Percentiles rank a stretch among this genome's conserved stretches.
Conservation (phyloP, 2,888 invertebrate species). For the Camptogramma bilineatum region DNA sequence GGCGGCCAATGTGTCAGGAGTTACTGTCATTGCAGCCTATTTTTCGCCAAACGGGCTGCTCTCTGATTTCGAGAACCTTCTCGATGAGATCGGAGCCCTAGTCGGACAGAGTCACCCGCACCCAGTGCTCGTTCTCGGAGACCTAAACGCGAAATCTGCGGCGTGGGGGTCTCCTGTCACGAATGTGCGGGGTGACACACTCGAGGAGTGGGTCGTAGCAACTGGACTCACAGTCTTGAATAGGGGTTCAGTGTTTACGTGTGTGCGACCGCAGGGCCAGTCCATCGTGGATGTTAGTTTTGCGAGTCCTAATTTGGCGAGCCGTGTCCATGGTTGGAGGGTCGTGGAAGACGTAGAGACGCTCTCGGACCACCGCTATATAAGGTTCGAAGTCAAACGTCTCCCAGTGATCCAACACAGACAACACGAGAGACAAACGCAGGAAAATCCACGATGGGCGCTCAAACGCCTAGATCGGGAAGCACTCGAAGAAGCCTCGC, state of each 20-base stretch:
- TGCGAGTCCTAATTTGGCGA: not conserved
- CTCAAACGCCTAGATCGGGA: not conserved
- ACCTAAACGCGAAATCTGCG: not conserved
- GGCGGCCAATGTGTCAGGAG: not conserved
- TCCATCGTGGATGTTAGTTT: slow-evolving; percentile 1
- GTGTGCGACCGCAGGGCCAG: slow-evolving; percentile 3
- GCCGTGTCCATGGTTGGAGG: not conserved
- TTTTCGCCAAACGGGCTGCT: not conserved
- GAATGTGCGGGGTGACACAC: not conserved
- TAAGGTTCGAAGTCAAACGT: not conserved
- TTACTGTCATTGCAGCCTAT: not conserved
- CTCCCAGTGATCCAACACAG: not conserved
- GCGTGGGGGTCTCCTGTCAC: not conserved
- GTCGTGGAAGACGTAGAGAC: not conserved
- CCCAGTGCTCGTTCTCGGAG: not conserved
- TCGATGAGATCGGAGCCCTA: not conserved
- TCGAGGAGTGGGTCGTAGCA: not conserved
- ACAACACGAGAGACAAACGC: no score
- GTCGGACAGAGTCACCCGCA: not conserved
- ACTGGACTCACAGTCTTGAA: not conserved
- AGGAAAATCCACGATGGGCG: not conserved
- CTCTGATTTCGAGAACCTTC: not conserved
- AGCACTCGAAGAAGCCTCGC: not conserved
- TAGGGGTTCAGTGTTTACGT: not conserved
- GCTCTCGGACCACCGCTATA: slow-evolving; percentile 2